Evolutionary conservation across 2,888 invertebrate species (phyloP).

Genomic region (Biston stratarius): DNA sequence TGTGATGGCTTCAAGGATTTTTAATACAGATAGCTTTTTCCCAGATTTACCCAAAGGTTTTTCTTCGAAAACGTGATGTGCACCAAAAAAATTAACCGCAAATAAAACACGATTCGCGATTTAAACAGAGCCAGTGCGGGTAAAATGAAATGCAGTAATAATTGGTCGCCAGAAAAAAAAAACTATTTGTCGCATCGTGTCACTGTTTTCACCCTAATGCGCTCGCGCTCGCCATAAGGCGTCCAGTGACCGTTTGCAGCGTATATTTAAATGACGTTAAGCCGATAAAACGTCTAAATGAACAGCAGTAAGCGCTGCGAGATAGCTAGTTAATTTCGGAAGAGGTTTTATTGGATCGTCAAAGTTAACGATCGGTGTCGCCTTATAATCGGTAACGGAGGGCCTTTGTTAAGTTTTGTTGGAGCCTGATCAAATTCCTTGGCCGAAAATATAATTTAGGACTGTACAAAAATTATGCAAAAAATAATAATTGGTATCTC

Average conservation of each 20-base stretch:
- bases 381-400: slow-evolving; percentile 17
- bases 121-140: too few relatives aligned
- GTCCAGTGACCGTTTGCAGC: slow-evolving; percentile 28
- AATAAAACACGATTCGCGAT: too few relatives aligned
- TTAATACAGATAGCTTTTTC: too few relatives aligned
- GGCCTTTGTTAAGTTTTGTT: slow-evolving; percentile 5
- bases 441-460: not conserved
- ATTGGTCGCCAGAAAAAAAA: not conserved
- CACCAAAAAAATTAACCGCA: too few relatives aligned
- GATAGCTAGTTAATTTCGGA: slow-evolving; percentile 36
- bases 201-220: not conserved
- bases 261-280: slow-evolving; percentile 38
- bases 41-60: too few relatives aligned
- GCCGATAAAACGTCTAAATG: slow-evolving; percentile 40
- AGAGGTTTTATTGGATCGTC: slow-evolving; percentile 35
- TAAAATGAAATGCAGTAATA: too few relatives aligned
- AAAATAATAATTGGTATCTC: too few relatives aligned
- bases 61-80: too few relatives aligned
- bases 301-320: slow-evolving; percentile 23
- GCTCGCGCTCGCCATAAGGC: not conserved
- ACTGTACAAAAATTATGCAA: too few relatives aligned
- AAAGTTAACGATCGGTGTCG: slow-evolving; percentile 39
- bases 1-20: too few relatives aligned
- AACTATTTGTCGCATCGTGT: not conserved
- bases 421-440: not conserved